Evolutionary conservation across 2,888 invertebrate genomes (phyloP), one percentile per base, ranked within the genome.

Genomic region (Liopterus haemorrhoidalis): DNA sequence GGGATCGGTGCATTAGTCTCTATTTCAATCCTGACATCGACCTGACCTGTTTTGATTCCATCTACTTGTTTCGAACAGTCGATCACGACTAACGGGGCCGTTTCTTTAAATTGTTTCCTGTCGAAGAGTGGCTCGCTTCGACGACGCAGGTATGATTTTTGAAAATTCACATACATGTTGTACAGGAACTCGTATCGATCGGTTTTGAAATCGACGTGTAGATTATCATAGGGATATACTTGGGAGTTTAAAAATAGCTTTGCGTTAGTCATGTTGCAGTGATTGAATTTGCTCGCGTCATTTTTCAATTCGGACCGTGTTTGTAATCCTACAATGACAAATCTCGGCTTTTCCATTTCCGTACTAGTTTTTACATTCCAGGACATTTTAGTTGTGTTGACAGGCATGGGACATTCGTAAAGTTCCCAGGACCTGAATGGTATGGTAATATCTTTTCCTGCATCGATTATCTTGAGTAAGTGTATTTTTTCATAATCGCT

Each of bases 301-400:
- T 45, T 35, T 18, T 54, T 45, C 51, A 59, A 59, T 55, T 63
- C 64, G 49, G 58, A 51, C 39, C 59, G 51, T 11, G 62, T 66
- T 58, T 68, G 66, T 32, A 66, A 59, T 8, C 57, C 64, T 12
- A 66, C 27, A 30, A 68, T 60, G 12, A 67, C 48, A 50, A 52
- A 68, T 37, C 64, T 47, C 1, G 65, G 65, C 53, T 63, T 64
- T 54, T 66, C 65, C 25, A 65, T 44, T 38, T 44, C 36, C 18
- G 41, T 38, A 11, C 30, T 18, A 9, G 62, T 64, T 50, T 61
- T 60, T 2, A 61, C 46, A 4, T 56, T 49, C 62, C 64, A 63
- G 11, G 56, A 49, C 46, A 61, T 55, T 47, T 60, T 57, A 35
- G 45, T 49, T 16, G 61, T 59, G 37, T 39, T 41, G 9, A 59